phyloP scores from a whole-genome alignment of 1,140 invertebrate genomes.

The Diabrotica undecimpunctata region DNA sequence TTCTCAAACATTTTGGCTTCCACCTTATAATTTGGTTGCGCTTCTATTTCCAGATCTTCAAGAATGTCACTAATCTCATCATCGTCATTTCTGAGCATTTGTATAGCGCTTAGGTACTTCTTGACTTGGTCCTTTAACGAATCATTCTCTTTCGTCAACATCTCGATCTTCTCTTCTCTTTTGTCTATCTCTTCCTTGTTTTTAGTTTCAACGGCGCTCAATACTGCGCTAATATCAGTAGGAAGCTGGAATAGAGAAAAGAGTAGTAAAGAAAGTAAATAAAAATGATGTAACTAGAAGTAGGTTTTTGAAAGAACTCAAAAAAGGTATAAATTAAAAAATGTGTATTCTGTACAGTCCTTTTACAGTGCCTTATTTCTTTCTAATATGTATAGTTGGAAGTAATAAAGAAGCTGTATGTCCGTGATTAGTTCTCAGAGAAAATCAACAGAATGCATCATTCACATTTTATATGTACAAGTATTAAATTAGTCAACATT shows the following conservation, averaged over 20 bases:
- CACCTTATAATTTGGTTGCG: constrained; percentile 56
- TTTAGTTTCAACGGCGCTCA: constrained; percentile 41
- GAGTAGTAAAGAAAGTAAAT: no score
- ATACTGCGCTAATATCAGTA: constrained; percentile 44
- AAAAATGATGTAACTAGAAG: no score
- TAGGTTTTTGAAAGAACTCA: no score
- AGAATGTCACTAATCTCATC: constrained; percentile 43
- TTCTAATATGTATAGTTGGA: no score
- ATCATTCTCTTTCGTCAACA: constrained; percentile 74
- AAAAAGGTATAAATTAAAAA: no score
- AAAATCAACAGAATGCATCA: no score
- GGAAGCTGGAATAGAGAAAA: constrained; percentile 17
- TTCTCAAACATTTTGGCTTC: constrained; percentile 82
- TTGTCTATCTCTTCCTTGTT: constrained; percentile 41
- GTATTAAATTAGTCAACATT: no score
- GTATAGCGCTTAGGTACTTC: constrained; percentile 86
- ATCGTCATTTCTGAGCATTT: constrained; percentile 68
- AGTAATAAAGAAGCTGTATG: no score
- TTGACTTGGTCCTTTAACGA: constrained; percentile 82
- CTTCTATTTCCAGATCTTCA: constrained; percentile 44
- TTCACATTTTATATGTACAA: no score
- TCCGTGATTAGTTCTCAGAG: no score
- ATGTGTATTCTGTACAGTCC: no score
- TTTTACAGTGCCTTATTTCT: no score
- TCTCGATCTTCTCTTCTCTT: constrained; percentile 36